Base-by-base conservation (phyloP, 2,113 vertebrate species). In the Gymnarchus niloticus region DNA sequence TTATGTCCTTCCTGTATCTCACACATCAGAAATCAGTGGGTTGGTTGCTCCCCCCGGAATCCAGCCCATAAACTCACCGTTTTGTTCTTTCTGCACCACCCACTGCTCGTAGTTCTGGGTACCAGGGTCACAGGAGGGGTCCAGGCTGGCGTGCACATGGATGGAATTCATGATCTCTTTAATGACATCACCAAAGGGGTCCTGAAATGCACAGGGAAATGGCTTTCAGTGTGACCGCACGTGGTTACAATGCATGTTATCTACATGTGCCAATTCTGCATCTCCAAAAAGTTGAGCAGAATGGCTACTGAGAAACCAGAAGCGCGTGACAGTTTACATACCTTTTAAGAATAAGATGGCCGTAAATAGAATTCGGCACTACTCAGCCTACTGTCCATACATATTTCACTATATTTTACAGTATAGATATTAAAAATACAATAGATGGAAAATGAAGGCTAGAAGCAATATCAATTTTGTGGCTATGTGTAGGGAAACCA, bases 61-160 rank as follows among this genome's bases (percentile, higher is more conserved):
- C n/a, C n/a, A n/a, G n/a, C n/a, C n/a, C 17, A 19, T 73, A 73
- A 37, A 73, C 91, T 89, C 93, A 99, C 97, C 96, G 90, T 90
- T 94, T 87, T 93, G 95, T 88, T 98, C 96, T 88, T 90, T 95
- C 86, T 94, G 94, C 87, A 97, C 95, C 23, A 94, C 95, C 97
- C 97, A 99, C 85, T 98, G 97, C 86, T 99, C 97, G 80, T 99
- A 99, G 2, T 91, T 94, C 88, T 99, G 98, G 80, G 96, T 95
- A 90, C 97, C 98, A 87, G 96, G 95, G 51, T 97, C 96, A 86
- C 92, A 94, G 69, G 88, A 93, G 59, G 96, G 94, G 89, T 69
- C 88, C 56, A 97, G 90, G 10, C 92, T 86, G 25, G 95, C 95
- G 83, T 97, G 95, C 0, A 49, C 56, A 44, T 99, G 97, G 88